These are phyloP conservation scores for Meliscaeva auricollis DNA, from an alignment of 2,888 invertebrate genomes.

Conservation along the genomic window DNA sequence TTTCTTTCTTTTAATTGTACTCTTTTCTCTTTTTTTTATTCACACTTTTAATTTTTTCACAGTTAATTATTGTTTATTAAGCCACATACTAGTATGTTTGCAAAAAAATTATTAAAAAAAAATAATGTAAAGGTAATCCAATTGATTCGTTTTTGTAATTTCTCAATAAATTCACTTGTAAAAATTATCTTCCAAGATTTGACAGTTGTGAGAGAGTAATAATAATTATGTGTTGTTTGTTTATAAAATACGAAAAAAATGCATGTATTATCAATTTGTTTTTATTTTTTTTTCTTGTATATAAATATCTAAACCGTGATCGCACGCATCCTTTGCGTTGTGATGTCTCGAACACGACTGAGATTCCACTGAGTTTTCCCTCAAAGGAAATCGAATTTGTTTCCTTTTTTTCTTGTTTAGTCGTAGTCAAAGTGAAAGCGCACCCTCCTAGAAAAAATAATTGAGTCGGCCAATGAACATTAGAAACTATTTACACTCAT, in stretches of 20 bases:
- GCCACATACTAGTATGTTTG: slow-evolving; percentile 5
- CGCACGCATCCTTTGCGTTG: slow-evolving; percentile 58
- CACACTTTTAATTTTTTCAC: slow-evolving; percentile 44
- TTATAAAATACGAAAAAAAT: slow-evolving; percentile 45
- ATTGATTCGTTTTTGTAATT: slow-evolving; percentile 24
- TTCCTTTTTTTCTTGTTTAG: slow-evolving; percentile 40
- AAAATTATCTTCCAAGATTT: slow-evolving; percentile 15
- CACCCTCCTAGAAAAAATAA: slow-evolving; percentile 52
- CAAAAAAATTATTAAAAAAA: not conserved
- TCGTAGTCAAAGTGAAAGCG: slow-evolving; percentile 54
- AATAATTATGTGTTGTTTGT: slow-evolving; percentile 39
- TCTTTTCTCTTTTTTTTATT: slow-evolving; percentile 3
- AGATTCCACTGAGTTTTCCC: slow-evolving; percentile 61
- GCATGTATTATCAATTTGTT: slow-evolving; percentile 9
- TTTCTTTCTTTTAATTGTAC: slow-evolving; percentile 10
- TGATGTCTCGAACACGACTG: slow-evolving; percentile 74
- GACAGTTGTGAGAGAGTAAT: slow-evolving; percentile 13
- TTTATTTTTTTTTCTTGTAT: not conserved
- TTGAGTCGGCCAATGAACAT: slow-evolving; percentile 68
- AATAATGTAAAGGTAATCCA: slow-evolving; percentile 5
- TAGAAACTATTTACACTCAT: slow-evolving; percentile 63
- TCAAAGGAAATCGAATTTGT: slow-evolving; percentile 70
- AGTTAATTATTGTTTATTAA: slow-evolving; percentile 53
- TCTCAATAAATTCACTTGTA: slow-evolving; percentile 16
- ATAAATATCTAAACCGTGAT: slow-evolving; percentile 52